Evolutionary conservation across 2,113 vertebrate species (phyloP), one percentile per base, ranked within the genome.

Genomic region (Epinephelus fuscoguttatus): DNA sequence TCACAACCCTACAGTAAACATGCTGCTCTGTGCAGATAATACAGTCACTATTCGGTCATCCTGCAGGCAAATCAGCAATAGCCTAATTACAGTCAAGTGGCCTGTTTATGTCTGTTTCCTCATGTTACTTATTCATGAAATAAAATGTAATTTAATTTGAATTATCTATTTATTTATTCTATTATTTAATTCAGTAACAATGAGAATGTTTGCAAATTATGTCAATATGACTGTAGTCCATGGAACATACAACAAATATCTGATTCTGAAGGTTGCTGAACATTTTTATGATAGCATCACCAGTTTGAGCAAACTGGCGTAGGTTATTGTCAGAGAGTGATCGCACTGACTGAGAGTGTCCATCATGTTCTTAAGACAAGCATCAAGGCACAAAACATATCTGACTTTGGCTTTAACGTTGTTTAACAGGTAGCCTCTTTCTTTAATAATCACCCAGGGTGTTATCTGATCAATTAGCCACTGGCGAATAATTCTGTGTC

Each of bases 1-100:
- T 63, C 76, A 66, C 33, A 40, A 50, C 40, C 21, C 4, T 64
- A 72, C 68, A 66, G 47, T 66, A 62, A 76, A 73, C 70, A 74
- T 23, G 62, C 25, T 69, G 68, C 62, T 80, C 18, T 55, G 17
- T 73, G 53, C 14, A 67, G 53, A 70, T 57, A 59, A 74, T 57
- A 17, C 59, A 71, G 78, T 67, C 63, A 81, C 66, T 64, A 62
- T 23, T 66, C 60, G 18, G 23, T 40, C 42, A 78, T 64, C 9
- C 42, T 64, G 57, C 37, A 12, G 10, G 12, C 5, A 52, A 69
- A 84, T 72, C 25, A 72, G 40, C 0, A 1, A 33, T 11, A 45
- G 8, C 42, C 42, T 78, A 80, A 77, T 80, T 66, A 69, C 11
- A 66, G 19, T 70, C 53, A 52, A 69, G 27, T 68, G 40, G 7